Evolutionary conservation across 2,797 vertebrate species (phyloP), one percentile per base, ranked within the genome.

Genomic region (Apogon hyalosoma): DNA sequence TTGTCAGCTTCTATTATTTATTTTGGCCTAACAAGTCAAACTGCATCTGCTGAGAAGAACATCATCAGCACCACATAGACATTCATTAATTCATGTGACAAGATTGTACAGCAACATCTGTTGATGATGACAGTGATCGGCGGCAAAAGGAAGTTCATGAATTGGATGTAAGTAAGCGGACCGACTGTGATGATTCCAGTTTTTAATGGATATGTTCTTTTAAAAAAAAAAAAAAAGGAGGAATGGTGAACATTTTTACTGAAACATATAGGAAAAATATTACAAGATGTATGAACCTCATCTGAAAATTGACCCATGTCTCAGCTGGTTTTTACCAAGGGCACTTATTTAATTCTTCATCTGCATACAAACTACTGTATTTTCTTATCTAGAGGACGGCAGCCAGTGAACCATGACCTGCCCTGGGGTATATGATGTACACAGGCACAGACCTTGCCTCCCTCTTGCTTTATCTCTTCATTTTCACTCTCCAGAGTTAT

Each of bases 1-100:
- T 91, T 88, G 83, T 89, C 87, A 87, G 67, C 77, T 82, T 85
- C 69, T 80, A 64, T 87, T 92, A 87, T 87, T 88, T 84, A 86
- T 90, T 88, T 85, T 55, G 70, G 73, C 70, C 82, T 75, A 85
- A 87, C 83, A 69, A 90, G 86, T 89, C 79, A 83, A 87, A 82
- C 71, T 78, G 73, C 87, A 87, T 85, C 86, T 88, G 86, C 74
- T 63, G 74, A 83, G 69, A 69, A 77, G 78, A 84, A 73, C 83
- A 77, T 81, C 77, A 63, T 77, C 80, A 84, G 48, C 83, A 79
- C 15, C 51, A 77, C 72, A 83, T 75, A 84, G 77, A 65, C 73
- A 64, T 82, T 89, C 69, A 90, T 89, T 87, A 90, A 89, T 80
- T 88, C 69, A 84, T 83, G 69, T 87, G 87, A 87, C 86, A 83